These are phyloP conservation scores for Campoletis raptor DNA, from an alignment of 2,888 invertebrate genomes.

Conservation along the genomic window DNA sequence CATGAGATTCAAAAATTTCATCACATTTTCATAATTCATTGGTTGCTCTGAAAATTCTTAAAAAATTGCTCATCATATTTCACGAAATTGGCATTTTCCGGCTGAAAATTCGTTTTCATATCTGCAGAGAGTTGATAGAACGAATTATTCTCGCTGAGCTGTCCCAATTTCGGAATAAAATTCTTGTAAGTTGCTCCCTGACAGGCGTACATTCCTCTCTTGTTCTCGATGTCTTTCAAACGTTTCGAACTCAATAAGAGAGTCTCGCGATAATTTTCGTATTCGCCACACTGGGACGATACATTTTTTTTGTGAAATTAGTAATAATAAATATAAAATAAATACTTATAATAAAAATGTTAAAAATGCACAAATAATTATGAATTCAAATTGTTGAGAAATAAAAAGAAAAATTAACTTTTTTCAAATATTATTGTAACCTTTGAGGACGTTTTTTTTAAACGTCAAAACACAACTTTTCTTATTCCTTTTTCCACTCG, in stretches of 20 bases:
- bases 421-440: not conserved
- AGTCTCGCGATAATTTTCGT: constrained; percentile 88
- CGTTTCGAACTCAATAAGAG: constrained; percentile 88
- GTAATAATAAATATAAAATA: not conserved
- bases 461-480: not conserved
- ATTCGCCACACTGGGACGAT: constrained; percentile 84
- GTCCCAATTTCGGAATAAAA: too few species aligned
- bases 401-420: not conserved
- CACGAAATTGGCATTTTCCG: too few species aligned
- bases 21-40: not conserved
- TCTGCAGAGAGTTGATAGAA: too few species aligned
- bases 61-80: not conserved
- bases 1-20: not conserved
- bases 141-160: too few species aligned
- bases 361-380: not conserved
- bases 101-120: too few species aligned
- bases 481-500: not conserved
- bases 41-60: constrained; percentile 14
- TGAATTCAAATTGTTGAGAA: not conserved
- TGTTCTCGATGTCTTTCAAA: constrained; percentile 89
- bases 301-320: constrained; percentile 76
- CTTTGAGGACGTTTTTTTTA: not conserved
- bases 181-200: constrained; percentile 90
- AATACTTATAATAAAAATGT: not conserved
- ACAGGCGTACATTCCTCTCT: constrained; percentile 89